A percentile compares a stretch with the other conserved stretches of the same genome.
Evolutionary conservation across 2,888 invertebrate genomes (phyloP).

Genomic region (Liposcelis brunnea): DNA sequence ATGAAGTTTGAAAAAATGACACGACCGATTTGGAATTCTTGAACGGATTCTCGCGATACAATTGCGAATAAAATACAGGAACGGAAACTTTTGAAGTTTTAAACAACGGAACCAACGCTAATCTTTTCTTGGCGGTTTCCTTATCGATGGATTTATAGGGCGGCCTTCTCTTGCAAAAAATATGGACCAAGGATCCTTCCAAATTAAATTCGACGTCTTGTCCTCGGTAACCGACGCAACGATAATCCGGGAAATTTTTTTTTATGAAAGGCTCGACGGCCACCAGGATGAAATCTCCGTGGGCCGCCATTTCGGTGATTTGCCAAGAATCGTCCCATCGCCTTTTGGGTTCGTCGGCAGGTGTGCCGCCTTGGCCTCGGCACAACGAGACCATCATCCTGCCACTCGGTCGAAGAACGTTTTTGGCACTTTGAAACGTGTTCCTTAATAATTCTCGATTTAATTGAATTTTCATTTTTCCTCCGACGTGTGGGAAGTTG

Average conservation of each 20-base stretch:
- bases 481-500: slow-evolving; percentile 43
- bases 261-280: slow-evolving; percentile 25
- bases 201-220: slow-evolving; percentile 25
- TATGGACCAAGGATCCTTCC: slow-evolving; percentile 23
- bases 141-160: slow-evolving; percentile 6
- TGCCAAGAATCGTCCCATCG: slow-evolving; percentile 37
- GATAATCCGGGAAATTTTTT: slow-evolving; percentile 25
- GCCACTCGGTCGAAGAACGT: slow-evolving; percentile 22
- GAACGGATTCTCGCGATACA: slow-evolving; percentile 11
- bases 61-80: slow-evolving; percentile 10
- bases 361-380: slow-evolving; percentile 36
- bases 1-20: slow-evolving; percentile 3
- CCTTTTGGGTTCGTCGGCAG: slow-evolving; percentile 25
- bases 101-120: neutral
- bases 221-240: slow-evolving; percentile 30
- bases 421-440: slow-evolving; percentile 29
- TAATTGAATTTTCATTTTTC: slow-evolving; percentile 38
- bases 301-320: slow-evolving; percentile 34
- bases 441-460: slow-evolving; percentile 32
- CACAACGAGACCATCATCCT: slow-evolving; percentile 31
- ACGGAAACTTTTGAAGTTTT: slow-evolving; percentile 9
- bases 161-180: slow-evolving; percentile 14
- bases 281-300: slow-evolving; percentile 28
- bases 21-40: slow-evolving; percentile 8
- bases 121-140: neutral